Evolutionary conservation across 2,888 invertebrate genomes (phyloP).

Genomic region (Spodoptera picta): DNA sequence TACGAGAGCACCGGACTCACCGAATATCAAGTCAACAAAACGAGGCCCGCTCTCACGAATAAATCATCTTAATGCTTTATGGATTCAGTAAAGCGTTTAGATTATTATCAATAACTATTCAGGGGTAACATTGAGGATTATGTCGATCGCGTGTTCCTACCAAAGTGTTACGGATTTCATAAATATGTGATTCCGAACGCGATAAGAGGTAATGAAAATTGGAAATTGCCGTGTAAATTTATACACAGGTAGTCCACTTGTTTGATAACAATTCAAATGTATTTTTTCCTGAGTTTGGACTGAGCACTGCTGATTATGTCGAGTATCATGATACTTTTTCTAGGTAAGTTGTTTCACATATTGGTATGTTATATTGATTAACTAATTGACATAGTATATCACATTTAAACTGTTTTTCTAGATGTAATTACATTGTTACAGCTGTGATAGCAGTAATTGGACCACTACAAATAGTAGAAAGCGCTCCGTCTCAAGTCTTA

Average conservation of each 20-base stretch:
- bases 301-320: conserved; percentile 65
- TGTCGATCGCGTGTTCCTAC: conserved; percentile 43
- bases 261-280: conserved; percentile 63
- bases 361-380: background rate
- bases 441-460: conserved; percentile 28
- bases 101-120: conserved; percentile 21
- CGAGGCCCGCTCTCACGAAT: conserved; percentile 45
- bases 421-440: conserved; percentile 24
- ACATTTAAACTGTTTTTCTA: background rate
- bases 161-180: conserved; percentile 46
- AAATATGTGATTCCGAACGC: conserved; percentile 54
- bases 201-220: conserved; percentile 81
- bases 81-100: conserved; percentile 1
- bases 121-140: conserved; percentile 26
- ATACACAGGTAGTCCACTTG: conserved; percentile 58
- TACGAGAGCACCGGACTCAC: conserved; percentile 56
- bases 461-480: conserved; percentile 19
- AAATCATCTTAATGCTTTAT: conserved; percentile 5
- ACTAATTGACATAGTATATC: background rate
- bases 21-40: conserved; percentile 52
- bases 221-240: conserved; percentile 76
- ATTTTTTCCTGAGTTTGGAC: conserved; percentile 59
- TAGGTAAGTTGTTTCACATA: conserved; percentile 58
- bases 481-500: conserved; percentile 11
- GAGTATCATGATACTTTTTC: conserved; percentile 56